phyloP scores from a whole-genome alignment of 2,113 vertebrate species.

The Lepus timidus region DNA sequence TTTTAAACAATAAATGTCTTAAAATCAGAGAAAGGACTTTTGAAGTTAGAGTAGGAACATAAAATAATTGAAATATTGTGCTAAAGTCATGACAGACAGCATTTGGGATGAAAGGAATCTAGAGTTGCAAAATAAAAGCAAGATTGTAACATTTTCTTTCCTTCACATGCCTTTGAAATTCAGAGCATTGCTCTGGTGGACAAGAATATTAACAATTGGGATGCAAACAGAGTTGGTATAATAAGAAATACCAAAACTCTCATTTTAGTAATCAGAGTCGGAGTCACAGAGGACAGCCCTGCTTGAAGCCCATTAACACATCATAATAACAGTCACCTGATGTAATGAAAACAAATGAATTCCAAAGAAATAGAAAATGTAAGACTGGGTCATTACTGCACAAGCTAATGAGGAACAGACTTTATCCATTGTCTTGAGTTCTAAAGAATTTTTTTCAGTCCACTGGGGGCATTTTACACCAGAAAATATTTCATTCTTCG shows the following conservation, averaged over 20 bases:
- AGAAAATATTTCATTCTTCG: constrained; percentile 74
- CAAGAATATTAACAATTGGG: constrained; percentile 77
- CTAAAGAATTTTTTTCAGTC: constrained; percentile 63
- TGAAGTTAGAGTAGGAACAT: not conserved
- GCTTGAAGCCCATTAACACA: constrained; percentile 84
- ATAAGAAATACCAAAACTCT: constrained; percentile 76
- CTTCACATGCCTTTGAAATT: constrained; percentile 74
- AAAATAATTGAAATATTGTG: constrained; percentile 30
- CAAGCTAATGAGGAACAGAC: constrained; percentile 75
- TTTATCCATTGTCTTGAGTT: constrained; percentile 73
- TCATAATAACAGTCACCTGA: constrained; percentile 84
- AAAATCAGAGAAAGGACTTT: constrained; percentile 37
- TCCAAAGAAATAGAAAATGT: constrained; percentile 78
- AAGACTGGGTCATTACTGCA: constrained; percentile 73
- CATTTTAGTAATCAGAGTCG: constrained; percentile 72
- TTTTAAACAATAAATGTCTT: not conserved
- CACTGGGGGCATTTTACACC: constrained; percentile 53
- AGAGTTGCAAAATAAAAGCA: constrained; percentile 66
- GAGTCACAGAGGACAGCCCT: constrained; percentile 76
- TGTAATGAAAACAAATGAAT: constrained; percentile 82
- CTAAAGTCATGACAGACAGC: constrained; percentile 43
- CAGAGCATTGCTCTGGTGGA: constrained; percentile 59
- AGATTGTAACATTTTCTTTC: constrained; percentile 34
- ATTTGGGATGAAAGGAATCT: constrained; percentile 21
- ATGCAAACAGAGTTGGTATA: constrained; percentile 80